Base-by-base conservation (phyloP, 2,888 invertebrate species). In the Cephus spinipes region DNA sequence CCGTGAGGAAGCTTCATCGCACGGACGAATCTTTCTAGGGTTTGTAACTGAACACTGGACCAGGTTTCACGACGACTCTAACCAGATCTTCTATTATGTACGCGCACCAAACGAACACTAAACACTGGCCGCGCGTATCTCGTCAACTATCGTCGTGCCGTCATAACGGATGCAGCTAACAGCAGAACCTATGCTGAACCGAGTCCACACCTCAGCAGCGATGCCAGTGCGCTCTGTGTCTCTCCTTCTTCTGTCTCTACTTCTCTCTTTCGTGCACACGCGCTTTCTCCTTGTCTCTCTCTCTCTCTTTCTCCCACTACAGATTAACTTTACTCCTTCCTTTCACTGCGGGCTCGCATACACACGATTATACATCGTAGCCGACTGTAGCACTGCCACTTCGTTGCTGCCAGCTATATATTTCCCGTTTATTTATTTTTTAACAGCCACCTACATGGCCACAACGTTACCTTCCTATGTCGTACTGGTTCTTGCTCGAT, bases 81-180 rank as follows among this genome's bases (percentile, higher is more conserved):
- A 55, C 55, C 23, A 55, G 55, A 23, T 55, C 15, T 23, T 55
- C 55, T 55, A 23, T 55, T 55, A 9, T 9, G 55, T 55, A 55
- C 55, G 55, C 55, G 55, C 55, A 55, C 55, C 55, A 55, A 55
- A 55, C 55, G 55, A 55, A 23, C 55, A 55, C 55, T 55, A 55
- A 23, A 55, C 55, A 55, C 55, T 55, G 55, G 55, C 33, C 71
- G 71, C 71, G 32, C 71, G 71, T 71, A 32, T 71, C 36, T 69
- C 71, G 31, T 33, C 32, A 31, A 71, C 81, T 78, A 77, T 81
- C 83, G 35, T 74, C 33, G 33, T 40, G 75, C 75, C 84, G 88
- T 87, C 87, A 87, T 88, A 86, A 87, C 86, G 87, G 82, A 84
- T 81, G 76, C 81, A 83, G 80, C 80, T 78, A 84, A 81, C 83